These are phyloP conservation scores for Dissostichus mawsoni DNA, from an alignment of 2,113 vertebrate genomes.

Conservation along the genomic window DNA sequence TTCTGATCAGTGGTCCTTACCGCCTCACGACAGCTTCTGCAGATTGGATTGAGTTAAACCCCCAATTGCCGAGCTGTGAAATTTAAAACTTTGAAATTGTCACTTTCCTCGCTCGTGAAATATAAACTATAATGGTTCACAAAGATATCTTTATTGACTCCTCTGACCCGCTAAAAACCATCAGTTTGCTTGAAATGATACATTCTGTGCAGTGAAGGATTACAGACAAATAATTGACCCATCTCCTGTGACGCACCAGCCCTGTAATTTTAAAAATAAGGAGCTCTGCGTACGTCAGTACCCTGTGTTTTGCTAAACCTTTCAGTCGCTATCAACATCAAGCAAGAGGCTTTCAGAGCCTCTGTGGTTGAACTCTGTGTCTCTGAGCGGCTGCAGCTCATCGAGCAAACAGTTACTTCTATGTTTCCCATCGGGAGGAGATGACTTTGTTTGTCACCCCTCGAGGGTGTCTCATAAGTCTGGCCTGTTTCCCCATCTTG, in stretches of 20 bases:
- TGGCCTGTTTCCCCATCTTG: constrained; percentile 42
- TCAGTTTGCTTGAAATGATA: constrained; percentile 45
- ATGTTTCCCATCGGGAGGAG: constrained; percentile 37
- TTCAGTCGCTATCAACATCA: constrained; percentile 13
- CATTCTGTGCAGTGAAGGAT: constrained; percentile 28
- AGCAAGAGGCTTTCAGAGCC: constrained; percentile 5
- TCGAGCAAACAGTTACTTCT: constrained; percentile 38
- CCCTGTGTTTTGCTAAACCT: constrained; percentile 44
- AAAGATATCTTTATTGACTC: constrained; percentile 38
- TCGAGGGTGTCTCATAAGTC: constrained; percentile 57
- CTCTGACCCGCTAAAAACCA: constrained; percentile 49
- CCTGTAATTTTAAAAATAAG: constrained; percentile 46
- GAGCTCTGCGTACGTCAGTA: not conserved
- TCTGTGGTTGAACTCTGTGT: constrained; percentile 32
- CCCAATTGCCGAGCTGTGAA: constrained; percentile 51
- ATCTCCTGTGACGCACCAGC: constrained; percentile 21
- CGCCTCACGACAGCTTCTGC: constrained; percentile 27
- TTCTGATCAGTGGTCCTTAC: constrained; percentile 35
- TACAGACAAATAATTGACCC: constrained; percentile 56
- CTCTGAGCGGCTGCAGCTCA: constrained; percentile 21
- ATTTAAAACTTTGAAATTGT: constrained; percentile 52
- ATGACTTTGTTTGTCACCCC: constrained; percentile 56
- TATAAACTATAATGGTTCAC: constrained; percentile 22
- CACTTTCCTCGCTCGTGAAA: constrained; percentile 25
- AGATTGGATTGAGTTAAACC: constrained; percentile 51